These are phyloP conservation scores for Dasyornis broadbenti DNA, from an alignment of 2,113 vertebrate species.

Conservation along the genomic window DNA sequence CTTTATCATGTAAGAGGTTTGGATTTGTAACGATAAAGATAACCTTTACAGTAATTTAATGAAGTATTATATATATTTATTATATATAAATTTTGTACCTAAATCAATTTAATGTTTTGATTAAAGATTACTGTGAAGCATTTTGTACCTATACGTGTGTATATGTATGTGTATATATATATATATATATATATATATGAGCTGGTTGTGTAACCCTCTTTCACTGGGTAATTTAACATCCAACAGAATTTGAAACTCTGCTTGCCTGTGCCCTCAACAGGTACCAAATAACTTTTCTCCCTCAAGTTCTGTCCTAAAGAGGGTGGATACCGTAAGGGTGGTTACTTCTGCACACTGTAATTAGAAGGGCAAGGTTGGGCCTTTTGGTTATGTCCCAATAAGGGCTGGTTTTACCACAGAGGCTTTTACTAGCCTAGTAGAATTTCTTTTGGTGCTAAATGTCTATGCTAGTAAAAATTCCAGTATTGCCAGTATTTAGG, in stretches of 20 bases:
- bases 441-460: not conserved
- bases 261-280: not conserved
- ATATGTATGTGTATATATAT: rapidly evolving
- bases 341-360: not conserved
- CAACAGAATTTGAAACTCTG: not conserved
- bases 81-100: not conserved
- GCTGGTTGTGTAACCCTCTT: not conserved
- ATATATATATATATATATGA: not conserved
- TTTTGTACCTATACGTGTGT: not conserved
- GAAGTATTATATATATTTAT: not conserved
- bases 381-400: not conserved
- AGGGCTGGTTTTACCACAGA: not conserved
- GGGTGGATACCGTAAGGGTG: not conserved
- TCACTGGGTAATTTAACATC: not conserved
- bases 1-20: not conserved
- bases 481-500: not conserved
- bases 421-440: not conserved
- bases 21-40: not conserved
- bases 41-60: not conserved
- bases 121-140: not conserved
- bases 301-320: not conserved
- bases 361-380: not conserved
- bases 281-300: not conserved
- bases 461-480: not conserved
- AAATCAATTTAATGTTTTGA: not conserved